phyloP scores from a whole-genome alignment of 2,797 vertebrate genomes.

The Ficedula albicollis region DNA sequence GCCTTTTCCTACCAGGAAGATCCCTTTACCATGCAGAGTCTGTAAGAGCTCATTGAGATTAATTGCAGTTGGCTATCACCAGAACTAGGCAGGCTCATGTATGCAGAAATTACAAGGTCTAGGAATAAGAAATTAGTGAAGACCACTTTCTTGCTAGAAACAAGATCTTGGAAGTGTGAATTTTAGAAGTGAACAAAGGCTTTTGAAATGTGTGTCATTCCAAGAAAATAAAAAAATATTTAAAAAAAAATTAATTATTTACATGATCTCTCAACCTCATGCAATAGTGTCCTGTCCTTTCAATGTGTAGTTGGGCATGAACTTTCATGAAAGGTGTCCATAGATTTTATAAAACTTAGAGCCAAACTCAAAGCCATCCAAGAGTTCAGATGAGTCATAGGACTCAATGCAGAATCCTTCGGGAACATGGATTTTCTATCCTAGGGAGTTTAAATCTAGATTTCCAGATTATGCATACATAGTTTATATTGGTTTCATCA shows the following conservation, averaged over 20 bases:
- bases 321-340: neutral
- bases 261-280: neutral
- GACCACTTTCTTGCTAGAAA: neutral
- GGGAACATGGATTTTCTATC: slow-evolving; percentile 10
- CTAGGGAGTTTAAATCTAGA: neutral
- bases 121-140: neutral
- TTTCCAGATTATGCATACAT: slow-evolving; percentile 34
- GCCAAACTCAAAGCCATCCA: neutral
- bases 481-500: slow-evolving; percentile 32
- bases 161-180: neutral
- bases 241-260: neutral
- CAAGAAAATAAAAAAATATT: neutral
- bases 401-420: neutral
- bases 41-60: neutral
- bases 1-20: neutral
- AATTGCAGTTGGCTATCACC: neutral
- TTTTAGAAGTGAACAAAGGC: neutral
- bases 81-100: neutral
- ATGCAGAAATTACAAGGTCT: neutral
- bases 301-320: neutral
- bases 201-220: neutral
- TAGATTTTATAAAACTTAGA: neutral
- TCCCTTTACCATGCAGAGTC: neutral
- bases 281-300: neutral
- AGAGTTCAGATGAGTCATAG: neutral